Base-by-base conservation (phyloP, 2,797 vertebrate genomes). In the Myripristis murdjan region DNA sequence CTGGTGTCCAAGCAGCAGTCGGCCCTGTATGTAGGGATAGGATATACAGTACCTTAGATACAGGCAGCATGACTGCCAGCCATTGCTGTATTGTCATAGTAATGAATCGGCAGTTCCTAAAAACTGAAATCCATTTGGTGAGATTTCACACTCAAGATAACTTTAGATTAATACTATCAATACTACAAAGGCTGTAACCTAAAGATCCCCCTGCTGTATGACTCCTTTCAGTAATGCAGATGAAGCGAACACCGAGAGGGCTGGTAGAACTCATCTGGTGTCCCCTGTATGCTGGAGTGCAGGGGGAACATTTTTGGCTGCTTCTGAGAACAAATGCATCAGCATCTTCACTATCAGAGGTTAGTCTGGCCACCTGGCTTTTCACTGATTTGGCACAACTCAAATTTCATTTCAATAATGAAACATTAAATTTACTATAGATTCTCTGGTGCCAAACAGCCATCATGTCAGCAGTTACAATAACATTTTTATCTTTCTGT, bases 301-400 rank as follows among this genome's bases (percentile, higher is more conserved):
- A 54, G 91, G 85, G 4, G 95, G 95, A 10, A 85, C 89, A 69
- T 92, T 94, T 56, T 49, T 96, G 69, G 94, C 95, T 16, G 88
- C 93, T 10, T 93, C 93, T 28, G 94, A 95, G 73, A 95, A 94
- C 86, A 95, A 94, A 86, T 89, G 92, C 66, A 83, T 96, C 79
- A 93, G 93, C 88, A 95, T 96, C 75, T 95, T 95, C 93, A 91
- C 88, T 33, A 87, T 95, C 43, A 93, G 83, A 14, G 95, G 95
- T 94, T 24, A 78, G 82, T 62, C 2, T 35, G 11, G 26, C n/a
- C 49, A 14, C 51, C 10, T 41, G 6, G 2, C 18, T 14, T 41
- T 59, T 28, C 20, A 62, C 11, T 31, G 26, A 14, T 41, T 14
- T 41, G 39, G 39, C 24, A 53, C 15, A 28, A 7, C 26, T 28